Evolutionary conservation across 2,113 vertebrate genomes (phyloP), one percentile per base, ranked within the genome.

Genomic region (Eidolon helvum): DNA sequence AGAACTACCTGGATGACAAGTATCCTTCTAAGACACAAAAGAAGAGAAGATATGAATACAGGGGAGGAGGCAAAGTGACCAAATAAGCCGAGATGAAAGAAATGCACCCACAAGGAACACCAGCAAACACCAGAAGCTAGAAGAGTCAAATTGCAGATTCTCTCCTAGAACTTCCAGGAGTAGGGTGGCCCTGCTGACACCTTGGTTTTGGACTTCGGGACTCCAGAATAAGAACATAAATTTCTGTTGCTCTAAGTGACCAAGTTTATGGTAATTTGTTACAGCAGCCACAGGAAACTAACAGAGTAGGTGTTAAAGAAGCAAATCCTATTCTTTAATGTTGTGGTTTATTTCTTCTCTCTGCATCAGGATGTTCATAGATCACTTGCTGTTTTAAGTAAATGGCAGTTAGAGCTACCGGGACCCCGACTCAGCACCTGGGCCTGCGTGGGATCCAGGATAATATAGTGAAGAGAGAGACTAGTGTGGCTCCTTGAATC

Each of bases 341-440:
- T 48, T 33, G 35, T 40, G 88, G 33, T 22, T 18, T 4, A 11
- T 14, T 33, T 53, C 66, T 82, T 50, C 22, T 63, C 55, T 55
- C 35, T 91, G 55, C 63, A 21, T 66, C 40, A 33, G 35, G 18
- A 48, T 94, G 69, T 53, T 91, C 90, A 92, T 43, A 95, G 91
- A 91, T 91, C 45, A 89, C 72, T 74, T 96, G 40, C 85, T 78
- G 82, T 77, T 87, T 88, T 95, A 97, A 94, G 86, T 57, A 90
- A 91, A 90, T 68, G 80, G 72, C 80, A 72, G 66, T 72, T 85
- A 88, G 10, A 53, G 28, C n/a, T 80, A 28, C 75, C 28, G 16
- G 40, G 66, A 93, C 9, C 57, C 68, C 69, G 0, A 11, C 69
- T 65, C 21, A n/a, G 68, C 53, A 61, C 38, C 40, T 18, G 4